A percentile compares a stretch with the other conserved stretches of the same genome.
Evolutionary conservation across 1,140 invertebrate species (phyloP).

Genomic region (Phortica variegata): DNA sequence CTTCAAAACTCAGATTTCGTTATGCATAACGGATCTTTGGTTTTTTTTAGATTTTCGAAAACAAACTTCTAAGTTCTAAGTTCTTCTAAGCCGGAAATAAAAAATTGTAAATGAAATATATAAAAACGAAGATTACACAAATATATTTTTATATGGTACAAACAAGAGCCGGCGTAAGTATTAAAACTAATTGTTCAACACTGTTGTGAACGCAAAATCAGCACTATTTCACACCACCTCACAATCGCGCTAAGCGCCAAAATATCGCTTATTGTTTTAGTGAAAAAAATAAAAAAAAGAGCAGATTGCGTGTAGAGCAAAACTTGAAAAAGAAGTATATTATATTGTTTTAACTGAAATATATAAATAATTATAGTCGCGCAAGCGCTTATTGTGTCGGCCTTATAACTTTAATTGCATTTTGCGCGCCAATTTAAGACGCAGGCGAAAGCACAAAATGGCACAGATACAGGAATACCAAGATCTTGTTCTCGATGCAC

Average conservation of each 20-base stretch:
- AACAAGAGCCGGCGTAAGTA: no score
- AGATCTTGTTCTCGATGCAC: conserved; percentile 67
- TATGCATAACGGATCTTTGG: no score
- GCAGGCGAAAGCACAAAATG: conserved; percentile 22
- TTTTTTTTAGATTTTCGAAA: no score
- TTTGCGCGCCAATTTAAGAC: conserved; percentile 36
- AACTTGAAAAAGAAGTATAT: background rate
- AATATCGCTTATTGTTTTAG: conserved; percentile 16
- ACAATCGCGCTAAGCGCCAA: conserved; percentile 24
- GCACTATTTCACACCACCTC: conserved; percentile 3
- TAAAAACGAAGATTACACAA: no score
- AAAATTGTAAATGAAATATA: background rate
- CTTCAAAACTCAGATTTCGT: no score
- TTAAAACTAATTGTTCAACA: conserved; percentile 8
- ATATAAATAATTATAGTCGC: conserved; percentile 10
- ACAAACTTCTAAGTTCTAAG: no score
- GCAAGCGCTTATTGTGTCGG: conserved; percentile 11
- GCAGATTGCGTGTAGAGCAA: conserved; percentile 10
- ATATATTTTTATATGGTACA: no score
- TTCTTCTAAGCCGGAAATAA: no score
- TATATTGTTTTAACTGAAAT: conserved; percentile 1
- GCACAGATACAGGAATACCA: conserved; percentile 59
- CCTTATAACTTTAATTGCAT: conserved; percentile 21
- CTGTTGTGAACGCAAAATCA: conserved; percentile 1
- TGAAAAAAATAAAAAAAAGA: conserved; percentile 9